Base-by-base conservation (phyloP, 2,797 vertebrate species). In the Myotis daubentonii region DNA sequence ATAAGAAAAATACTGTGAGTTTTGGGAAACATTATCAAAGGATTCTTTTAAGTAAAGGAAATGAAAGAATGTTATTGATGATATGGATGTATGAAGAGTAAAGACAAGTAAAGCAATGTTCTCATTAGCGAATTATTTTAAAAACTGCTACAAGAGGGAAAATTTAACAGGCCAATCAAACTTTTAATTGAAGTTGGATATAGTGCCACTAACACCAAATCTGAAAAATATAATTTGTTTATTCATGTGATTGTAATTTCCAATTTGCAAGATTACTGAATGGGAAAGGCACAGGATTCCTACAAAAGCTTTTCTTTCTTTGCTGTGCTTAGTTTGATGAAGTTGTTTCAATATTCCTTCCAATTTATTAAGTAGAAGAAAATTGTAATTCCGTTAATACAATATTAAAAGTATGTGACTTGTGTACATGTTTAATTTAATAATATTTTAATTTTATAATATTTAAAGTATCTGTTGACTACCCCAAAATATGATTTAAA, bases 1-100 rank as follows among this genome's bases (percentile, higher is more conserved):
- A 28, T 76, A 93, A 89, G 41, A 90, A 94, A 95, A 95, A 85
- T 28, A 87, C 82, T 83, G 33, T 68, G 28, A 25, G 33, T 95
- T 57, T 74, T 95, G 92, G 87, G 51, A 85, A 98, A 83, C 57
- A 92, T 96, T 90, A 79, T 70, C 82, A 66, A 76, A 44, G 55
- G 49, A 11, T 20, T 55, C 55, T 83, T 87, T 79, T 44, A 44
- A 95, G 33, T 55, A 78, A 94, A 84, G 72, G 55, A 17, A 49
- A 65, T 25, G 49, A 92, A 72, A 89, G 25, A 84, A 94, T 53
- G 41, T 20, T 76, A 30, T 41, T 81, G 75, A 49, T 51, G 74
- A n/a, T 23, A 30, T 17, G 7, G 53, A 47, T 33, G 1, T 28
- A 8, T 51, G 17, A 75, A 87, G 7, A 75, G 15, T 85, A 9